These are phyloP conservation scores for Caranx ignobilis DNA, from an alignment of 2,113 vertebrate genomes.

Conservation along the genomic window DNA sequence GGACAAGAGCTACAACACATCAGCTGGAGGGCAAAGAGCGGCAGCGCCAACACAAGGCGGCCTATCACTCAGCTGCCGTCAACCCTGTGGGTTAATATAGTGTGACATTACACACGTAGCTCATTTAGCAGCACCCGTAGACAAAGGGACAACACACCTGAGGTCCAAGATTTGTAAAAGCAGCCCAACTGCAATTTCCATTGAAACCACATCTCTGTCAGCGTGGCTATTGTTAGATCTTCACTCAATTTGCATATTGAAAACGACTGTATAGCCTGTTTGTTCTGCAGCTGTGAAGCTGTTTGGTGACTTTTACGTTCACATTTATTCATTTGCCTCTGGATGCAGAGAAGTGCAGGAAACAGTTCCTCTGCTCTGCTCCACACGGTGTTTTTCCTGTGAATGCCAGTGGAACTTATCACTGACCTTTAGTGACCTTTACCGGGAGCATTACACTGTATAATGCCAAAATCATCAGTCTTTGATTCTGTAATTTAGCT, in stretches of 20 bases:
- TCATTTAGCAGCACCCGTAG: slow-evolving; percentile 23
- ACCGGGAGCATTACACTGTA: not conserved
- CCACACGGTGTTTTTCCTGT: not conserved
- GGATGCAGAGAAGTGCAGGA: not conserved
- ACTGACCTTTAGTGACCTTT: slow-evolving; percentile 14
- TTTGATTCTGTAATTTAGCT: not conserved
- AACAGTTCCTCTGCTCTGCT: not conserved
- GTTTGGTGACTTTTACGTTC: not conserved
- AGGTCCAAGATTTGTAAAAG: slow-evolving; percentile 22
- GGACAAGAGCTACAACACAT: slow-evolving; percentile 56
- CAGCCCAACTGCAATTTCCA: slow-evolving; percentile 26
- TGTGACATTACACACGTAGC: slow-evolving; percentile 44
- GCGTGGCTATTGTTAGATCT: not conserved
- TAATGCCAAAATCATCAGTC: not conserved
- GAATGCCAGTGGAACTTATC: not conserved
- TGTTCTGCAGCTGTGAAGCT: not conserved
- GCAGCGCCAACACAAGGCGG: slow-evolving; percentile 23
- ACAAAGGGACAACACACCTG: slow-evolving; percentile 42
- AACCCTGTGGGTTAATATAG: slow-evolving; percentile 48
- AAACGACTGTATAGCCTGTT: not conserved
- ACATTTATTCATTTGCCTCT: not conserved
- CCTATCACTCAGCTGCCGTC: slow-evolving; percentile 37
- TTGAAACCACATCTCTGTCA: slow-evolving; percentile 11
- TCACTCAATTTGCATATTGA: slow-evolving; percentile 20
- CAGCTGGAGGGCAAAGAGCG: slow-evolving; percentile 51